Conservation (phyloP, 2,888 invertebrate genomes). For the Coelopa pilipes region DNA sequence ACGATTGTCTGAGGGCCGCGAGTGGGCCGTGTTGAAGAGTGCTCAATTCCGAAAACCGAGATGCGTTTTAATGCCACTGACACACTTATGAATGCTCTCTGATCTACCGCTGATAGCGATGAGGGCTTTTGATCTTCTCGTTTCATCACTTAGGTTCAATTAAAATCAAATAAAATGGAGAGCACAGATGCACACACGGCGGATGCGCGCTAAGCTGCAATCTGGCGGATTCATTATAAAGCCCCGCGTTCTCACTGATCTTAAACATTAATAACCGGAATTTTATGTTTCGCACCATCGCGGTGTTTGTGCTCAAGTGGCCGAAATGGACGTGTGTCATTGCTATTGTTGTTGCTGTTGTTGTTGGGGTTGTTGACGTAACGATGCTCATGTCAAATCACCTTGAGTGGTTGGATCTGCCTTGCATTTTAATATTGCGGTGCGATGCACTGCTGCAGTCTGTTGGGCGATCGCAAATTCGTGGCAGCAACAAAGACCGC, state of each 20-base stretch:
- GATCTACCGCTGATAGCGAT: not conserved
- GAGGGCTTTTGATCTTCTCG: conserved; percentile 61
- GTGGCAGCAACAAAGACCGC: conserved; percentile 3
- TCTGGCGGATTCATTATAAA: too few species aligned
- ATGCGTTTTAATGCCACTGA: not conserved
- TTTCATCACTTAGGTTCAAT: conserved; percentile 61
- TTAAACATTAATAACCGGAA: not conserved
- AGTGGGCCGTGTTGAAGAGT: not conserved
- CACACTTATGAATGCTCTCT: conserved; percentile 11
- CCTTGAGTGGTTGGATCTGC: conserved; percentile 20
- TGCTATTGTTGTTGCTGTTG: not conserved
- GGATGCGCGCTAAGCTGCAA: not conserved
- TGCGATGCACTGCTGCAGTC: not conserved
- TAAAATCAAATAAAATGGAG: conserved; percentile 60
- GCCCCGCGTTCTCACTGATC: not conserved
- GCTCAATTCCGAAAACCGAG: not conserved
- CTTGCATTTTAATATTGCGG: conserved; percentile 19
- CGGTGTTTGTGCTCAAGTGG: too few species aligned
- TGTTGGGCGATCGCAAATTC: not conserved
- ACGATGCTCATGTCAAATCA: conserved; percentile 22
- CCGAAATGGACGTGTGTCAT: not conserved
- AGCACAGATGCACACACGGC: not conserved
- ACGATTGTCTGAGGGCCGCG: not conserved
- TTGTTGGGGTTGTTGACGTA: conserved; percentile 18
- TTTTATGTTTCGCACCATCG: too few species aligned